These are phyloP conservation scores for Planiliza haematocheilus DNA, from an alignment of 2,113 vertebrate genomes.

Conservation along the genomic window DNA sequence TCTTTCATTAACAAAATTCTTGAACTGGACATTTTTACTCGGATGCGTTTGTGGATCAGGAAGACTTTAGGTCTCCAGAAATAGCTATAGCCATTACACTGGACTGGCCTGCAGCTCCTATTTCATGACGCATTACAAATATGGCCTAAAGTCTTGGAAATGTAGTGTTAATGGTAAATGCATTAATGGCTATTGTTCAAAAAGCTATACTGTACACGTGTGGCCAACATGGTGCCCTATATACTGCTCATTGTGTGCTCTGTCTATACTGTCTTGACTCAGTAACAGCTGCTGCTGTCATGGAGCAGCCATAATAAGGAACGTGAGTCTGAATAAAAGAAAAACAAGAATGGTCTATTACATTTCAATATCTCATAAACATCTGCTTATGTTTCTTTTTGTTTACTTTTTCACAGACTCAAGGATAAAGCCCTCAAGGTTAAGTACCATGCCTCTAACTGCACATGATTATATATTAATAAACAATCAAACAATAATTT, in stretches of 20 bases:
- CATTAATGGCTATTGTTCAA: not conserved
- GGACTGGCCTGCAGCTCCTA: not conserved
- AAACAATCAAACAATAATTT: not conserved
- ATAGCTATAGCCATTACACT: not conserved
- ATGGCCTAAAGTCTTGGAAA: no score
- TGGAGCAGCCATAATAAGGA: not conserved
- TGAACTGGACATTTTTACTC: not conserved
- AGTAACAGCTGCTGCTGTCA: not conserved
- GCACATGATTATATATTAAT: conserved; percentile 13
- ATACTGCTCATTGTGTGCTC: not conserved
- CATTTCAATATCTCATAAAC: not conserved
- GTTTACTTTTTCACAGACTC: not conserved
- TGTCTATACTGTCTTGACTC: not conserved
- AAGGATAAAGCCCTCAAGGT: not conserved
- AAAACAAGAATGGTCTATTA: not conserved
- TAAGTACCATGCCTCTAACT: no score
- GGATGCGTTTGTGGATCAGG: not conserved
- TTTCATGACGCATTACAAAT: no score
- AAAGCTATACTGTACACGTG: not conserved
- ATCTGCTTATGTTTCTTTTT: conserved; percentile 2
- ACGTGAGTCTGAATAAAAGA: not conserved
- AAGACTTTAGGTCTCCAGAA: not conserved
- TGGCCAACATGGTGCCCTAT: not conserved
- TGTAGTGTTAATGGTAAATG: not conserved
- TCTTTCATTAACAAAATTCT: conserved; percentile 25